Percentiles rank a stretch among this genome's conserved stretches.
Evolutionary conservation across 1,140 invertebrate genomes (phyloP).

Genomic region (Hesperophylax magnus): DNA sequence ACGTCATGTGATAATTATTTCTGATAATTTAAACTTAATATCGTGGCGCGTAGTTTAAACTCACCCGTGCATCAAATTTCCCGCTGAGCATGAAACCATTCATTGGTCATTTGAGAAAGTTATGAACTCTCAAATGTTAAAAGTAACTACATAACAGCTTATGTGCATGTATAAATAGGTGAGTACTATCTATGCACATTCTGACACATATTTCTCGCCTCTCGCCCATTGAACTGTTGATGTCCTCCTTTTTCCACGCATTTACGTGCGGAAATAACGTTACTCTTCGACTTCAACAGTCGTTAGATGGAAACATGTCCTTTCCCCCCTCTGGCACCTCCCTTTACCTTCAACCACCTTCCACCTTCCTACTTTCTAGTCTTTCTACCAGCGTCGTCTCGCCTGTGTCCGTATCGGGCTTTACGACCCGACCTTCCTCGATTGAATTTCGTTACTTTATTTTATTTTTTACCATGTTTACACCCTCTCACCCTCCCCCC

Average conservation of each 20-base stretch:
- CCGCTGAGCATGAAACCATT: no score
- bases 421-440: constrained; percentile 45
- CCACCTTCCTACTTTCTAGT: not conserved
- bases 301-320: not conserved
- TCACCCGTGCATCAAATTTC: no score
- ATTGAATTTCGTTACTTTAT: constrained; percentile 50
- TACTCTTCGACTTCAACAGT: not conserved
- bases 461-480: constrained; percentile 53
- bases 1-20: no score
- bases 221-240: not conserved
- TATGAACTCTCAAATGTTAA: no score
- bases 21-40: no score
- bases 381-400: not conserved
- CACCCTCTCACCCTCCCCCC: constrained; percentile 41
- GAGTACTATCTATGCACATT: no score
- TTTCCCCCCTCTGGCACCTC: not conserved
- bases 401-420: constrained; percentile 6
- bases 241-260: not conserved
- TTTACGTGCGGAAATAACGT: not conserved
- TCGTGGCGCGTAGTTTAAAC: no score
- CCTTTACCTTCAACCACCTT: no score
- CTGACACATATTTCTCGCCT: no score
- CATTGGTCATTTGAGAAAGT: no score
- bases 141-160: not conserved
- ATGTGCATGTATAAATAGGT: not conserved